These are phyloP conservation scores for Heliothis subflexa DNA, from an alignment of 1,140 invertebrate species.

Conservation along the genomic window DNA sequence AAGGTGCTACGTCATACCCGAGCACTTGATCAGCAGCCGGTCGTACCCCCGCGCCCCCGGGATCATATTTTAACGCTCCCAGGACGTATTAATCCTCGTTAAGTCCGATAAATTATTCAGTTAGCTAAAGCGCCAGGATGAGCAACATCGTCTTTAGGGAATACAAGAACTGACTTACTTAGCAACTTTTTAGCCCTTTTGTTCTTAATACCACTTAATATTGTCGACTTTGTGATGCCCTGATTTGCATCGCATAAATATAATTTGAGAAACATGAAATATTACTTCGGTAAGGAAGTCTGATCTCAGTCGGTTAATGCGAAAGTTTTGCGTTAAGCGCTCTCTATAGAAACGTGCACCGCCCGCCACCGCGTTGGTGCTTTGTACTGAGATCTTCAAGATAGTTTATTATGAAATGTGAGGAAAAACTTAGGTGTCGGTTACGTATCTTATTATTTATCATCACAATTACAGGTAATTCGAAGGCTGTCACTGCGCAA, in stretches of 20 bases:
- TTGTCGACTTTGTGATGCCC: slow-evolving; percentile 37
- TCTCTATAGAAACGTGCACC: neutral
- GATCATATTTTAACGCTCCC: slow-evolving; percentile 48
- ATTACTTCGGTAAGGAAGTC: slow-evolving; percentile 27
- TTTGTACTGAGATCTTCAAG: neutral
- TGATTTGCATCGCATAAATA: slow-evolving; percentile 40
- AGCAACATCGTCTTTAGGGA: slow-evolving; percentile 16
- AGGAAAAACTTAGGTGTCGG: neutral
- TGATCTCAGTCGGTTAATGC: slow-evolving; percentile 36
- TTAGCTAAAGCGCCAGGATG: slow-evolving; percentile 22
- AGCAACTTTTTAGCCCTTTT: slow-evolving; percentile 25
- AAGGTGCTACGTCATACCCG: neutral
- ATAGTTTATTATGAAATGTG: neutral
- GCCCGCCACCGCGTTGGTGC: neutral
- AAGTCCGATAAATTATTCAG: slow-evolving; percentile 70
- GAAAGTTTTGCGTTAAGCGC: neutral
- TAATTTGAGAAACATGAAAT: slow-evolving; percentile 41
- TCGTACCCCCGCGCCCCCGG: neutral
- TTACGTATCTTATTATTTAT: neutral
- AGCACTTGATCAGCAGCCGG: neutral
- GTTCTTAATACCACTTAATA: slow-evolving; percentile 39
- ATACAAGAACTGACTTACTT: slow-evolving; percentile 6
- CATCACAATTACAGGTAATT: no score
- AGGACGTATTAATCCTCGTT: slow-evolving; percentile 69
- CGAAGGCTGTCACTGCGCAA: no score